Conservation (phyloP, 2,113 vertebrate species). For the Rallus limicola region DNA sequence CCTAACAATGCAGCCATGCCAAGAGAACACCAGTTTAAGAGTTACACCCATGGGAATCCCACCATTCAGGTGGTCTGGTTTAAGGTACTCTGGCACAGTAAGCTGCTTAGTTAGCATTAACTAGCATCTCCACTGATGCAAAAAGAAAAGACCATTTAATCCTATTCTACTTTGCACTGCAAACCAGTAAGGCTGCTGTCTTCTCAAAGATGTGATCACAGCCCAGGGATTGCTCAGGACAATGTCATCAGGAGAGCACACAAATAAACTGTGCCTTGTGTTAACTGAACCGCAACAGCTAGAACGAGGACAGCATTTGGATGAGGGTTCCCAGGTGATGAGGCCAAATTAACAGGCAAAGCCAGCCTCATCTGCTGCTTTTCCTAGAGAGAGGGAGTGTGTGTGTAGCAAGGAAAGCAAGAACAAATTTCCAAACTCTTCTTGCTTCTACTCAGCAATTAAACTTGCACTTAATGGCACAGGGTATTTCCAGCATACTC, state of each 20-base stretch:
- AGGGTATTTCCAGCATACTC: neutral
- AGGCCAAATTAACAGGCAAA: neutral
- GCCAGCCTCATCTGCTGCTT: neutral
- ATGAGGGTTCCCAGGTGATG: neutral
- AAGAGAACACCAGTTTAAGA: neutral
- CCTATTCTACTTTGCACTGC: neutral
- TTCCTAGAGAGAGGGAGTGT: neutral
- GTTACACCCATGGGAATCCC: neutral
- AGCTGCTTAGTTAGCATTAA: neutral
- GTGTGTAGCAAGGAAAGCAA: neutral
- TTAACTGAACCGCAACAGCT: neutral
- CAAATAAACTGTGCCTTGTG: neutral
- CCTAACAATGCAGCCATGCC: neutral
- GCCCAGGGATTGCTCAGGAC: neutral
- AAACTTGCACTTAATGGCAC: neutral
- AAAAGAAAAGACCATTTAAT: neutral
- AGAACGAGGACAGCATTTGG: rapidly evolving
- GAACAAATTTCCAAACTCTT: neutral
- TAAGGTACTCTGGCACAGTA: neutral
- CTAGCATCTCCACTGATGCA: neutral
- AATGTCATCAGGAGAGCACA: neutral
- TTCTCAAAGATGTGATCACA: neutral
- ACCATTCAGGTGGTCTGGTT: neutral
- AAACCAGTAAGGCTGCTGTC: neutral
- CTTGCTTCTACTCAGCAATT: neutral